Evolutionary conservation across 2,888 invertebrate species (phyloP).

Genomic region (Plagodis pulveraria): DNA sequence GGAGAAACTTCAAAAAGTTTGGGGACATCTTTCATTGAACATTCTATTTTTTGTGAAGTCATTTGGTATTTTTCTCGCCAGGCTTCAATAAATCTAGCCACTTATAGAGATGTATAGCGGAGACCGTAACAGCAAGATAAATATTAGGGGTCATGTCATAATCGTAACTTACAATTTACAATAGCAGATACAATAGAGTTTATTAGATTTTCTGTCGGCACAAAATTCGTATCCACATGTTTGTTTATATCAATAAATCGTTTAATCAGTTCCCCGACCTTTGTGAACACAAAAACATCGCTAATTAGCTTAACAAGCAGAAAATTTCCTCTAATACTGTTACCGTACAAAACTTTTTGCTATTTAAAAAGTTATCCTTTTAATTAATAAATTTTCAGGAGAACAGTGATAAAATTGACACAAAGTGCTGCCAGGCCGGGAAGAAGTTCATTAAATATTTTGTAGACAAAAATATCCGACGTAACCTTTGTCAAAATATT

Average conservation of each 20-base stretch:
- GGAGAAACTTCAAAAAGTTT: constrained; percentile 46
- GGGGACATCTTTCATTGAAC: constrained; percentile 34
- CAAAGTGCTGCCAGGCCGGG: constrained; percentile 12
- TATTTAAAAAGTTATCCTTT: constrained; percentile 30
- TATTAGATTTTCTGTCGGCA: constrained; percentile 12
- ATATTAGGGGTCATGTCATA: constrained; percentile 36
- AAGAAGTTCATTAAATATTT: constrained; percentile 27
- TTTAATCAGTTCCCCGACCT: constrained; percentile 5
- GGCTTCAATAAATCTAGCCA: constrained; percentile 32
- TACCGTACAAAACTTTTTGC: constrained; percentile 18
- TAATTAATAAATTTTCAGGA: constrained; percentile 23
- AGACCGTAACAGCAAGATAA: constrained; percentile 29
- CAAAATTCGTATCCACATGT: background rate
- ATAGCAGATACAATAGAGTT: constrained; percentile 22
- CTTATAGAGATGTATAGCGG: constrained; percentile 32
- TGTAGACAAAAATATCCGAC: constrained; percentile 10
- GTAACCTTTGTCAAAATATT: constrained; percentile 20
- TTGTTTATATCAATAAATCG: constrained; percentile 10
- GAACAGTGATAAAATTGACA: constrained; percentile 27
- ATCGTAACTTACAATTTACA: constrained; percentile 40
- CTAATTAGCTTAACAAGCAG: constrained; percentile 29
- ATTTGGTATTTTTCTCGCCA: constrained; percentile 27
- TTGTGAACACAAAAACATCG: constrained; percentile 13
- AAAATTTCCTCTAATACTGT: constrained; percentile 26
- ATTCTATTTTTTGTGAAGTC: constrained; percentile 28